Conservation (phyloP, 2,888 invertebrate species). For the Drosophila trichaetosa region DNA sequence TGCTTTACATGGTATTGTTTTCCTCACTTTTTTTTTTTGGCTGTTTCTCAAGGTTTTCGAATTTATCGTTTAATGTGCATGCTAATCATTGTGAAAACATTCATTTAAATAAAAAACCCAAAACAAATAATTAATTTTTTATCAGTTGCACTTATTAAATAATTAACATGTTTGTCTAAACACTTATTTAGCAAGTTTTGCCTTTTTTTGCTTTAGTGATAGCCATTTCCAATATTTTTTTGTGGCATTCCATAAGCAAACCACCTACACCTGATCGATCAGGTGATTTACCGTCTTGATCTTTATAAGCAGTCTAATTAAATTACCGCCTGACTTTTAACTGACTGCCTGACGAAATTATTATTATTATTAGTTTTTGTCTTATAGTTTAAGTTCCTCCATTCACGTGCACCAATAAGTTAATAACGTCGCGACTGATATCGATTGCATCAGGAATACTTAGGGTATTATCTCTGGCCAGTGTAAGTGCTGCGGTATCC, state of each 20-base stretch:
- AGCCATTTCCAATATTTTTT: constrained; percentile 19
- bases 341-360: constrained; percentile 50
- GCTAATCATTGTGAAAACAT: constrained; percentile 23
- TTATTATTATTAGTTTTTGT: constrained; percentile 49
- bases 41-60: background rate
- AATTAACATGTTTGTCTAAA: constrained; percentile 69
- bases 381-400: constrained; percentile 39
- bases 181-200: constrained; percentile 54
- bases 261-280: constrained; percentile 69
- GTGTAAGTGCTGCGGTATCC: constrained; percentile 19
- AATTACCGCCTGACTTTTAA: constrained; percentile 70
- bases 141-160: constrained; percentile 70
- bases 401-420: constrained; percentile 27
- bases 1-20: background rate
- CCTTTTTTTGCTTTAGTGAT: constrained; percentile 28
- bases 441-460: constrained; percentile 53
- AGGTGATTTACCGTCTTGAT: constrained; percentile 61
- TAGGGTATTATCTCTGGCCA: constrained; percentile 48
- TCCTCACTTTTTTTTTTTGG: background rate
- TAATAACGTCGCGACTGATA: constrained; percentile 43
- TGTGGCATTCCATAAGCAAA: background rate
- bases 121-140: constrained; percentile 55
- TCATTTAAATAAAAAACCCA: constrained; percentile 6
- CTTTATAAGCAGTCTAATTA: constrained; percentile 73
- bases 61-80: constrained; percentile 15